Percentiles rank a stretch among this genome's conserved stretches.
These are phyloP conservation scores for Cloeon dipterum DNA, from an alignment of 2,888 invertebrate genomes.

Conservation along the genomic window DNA sequence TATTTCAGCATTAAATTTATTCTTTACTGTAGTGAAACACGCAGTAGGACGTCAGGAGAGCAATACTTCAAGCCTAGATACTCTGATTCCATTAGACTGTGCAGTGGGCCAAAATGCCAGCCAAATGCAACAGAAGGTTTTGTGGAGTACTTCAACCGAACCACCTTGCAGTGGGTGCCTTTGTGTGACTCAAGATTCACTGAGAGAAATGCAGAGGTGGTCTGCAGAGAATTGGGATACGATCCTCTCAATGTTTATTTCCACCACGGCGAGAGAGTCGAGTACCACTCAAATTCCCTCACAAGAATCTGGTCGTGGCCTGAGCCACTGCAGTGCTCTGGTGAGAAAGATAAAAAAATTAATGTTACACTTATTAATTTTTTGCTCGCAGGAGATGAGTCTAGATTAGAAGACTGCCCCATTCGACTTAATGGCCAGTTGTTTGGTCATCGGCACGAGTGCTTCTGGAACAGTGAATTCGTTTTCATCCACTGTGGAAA, in stretches of 20 bases:
- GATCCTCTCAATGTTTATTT: conserved; percentile 77
- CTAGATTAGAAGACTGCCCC: conserved; percentile 56
- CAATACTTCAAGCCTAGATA: conserved; percentile 15
- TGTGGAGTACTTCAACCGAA: conserved; percentile 82
- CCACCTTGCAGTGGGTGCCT: conserved; percentile 90
- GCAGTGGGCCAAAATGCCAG: conserved; percentile 47
- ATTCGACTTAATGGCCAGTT: conserved; percentile 76
- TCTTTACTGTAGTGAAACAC: no score
- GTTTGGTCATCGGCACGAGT: conserved; percentile 62
- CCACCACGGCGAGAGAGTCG: conserved; percentile 60
- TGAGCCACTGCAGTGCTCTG: conserved; percentile 52
- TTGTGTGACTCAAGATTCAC: conserved; percentile 91
- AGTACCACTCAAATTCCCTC: conserved; percentile 71
- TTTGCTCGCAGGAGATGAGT: conserved; percentile 37
- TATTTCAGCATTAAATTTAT: no score
- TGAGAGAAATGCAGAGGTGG: conserved; percentile 89
- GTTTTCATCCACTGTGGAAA: conserved; percentile 82
- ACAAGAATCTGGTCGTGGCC: conserved; percentile 86
- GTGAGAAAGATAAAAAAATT: conserved; percentile 9
- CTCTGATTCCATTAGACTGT: conserved; percentile 45
- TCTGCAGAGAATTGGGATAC: conserved; percentile 79
- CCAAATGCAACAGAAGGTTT: conserved; percentile 48
- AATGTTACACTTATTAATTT: not conserved
- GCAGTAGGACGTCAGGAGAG: no score
- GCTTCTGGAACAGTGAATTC: conserved; percentile 74